Evolutionary conservation across 2,888 invertebrate genomes (phyloP).

Genomic region (Orchesella flavescens): DNA sequence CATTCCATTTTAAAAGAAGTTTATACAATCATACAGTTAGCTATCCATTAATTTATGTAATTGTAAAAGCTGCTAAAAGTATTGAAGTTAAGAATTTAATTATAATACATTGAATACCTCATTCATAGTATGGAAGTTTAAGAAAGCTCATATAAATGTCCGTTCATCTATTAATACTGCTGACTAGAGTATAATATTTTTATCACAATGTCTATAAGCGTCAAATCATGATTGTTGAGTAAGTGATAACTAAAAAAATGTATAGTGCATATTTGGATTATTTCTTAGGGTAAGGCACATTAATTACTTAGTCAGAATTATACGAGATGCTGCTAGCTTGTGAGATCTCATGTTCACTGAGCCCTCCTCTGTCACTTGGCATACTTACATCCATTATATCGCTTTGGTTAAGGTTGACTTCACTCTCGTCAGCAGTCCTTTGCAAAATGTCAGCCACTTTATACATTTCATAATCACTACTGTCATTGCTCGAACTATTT

Average conservation of each 20-base stretch:
- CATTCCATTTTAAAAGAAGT: too few species aligned
- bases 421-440: not conserved
- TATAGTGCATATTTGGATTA: not conserved
- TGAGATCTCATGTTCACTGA: slow-evolving; percentile 16
- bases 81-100: too few species aligned
- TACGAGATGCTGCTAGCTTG: slow-evolving; percentile 34
- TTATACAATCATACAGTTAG: too few species aligned
- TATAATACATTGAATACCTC: too few species aligned
- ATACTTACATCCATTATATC: slow-evolving; percentile 44
- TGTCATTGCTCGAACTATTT: not conserved
- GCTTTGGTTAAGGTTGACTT: slow-evolving; percentile 19
- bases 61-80: too few species aligned
- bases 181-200: not conserved
- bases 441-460: slow-evolving; percentile 1
- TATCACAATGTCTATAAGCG: too few species aligned
- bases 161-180: not conserved
- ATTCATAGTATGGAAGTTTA: too few species aligned
- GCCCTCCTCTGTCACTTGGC: slow-evolving; percentile 13
- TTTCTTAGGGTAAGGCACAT: slow-evolving; percentile 4
- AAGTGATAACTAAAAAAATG: too few species aligned
- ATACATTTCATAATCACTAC: slow-evolving; percentile 9
- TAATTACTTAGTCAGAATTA: slow-evolving; percentile 25
- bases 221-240: too few species aligned
- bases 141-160: too few species aligned
- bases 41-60: too few species aligned